phyloP scores from a whole-genome alignment of 2,888 invertebrate species.

The Hartigia nigra region DNA sequence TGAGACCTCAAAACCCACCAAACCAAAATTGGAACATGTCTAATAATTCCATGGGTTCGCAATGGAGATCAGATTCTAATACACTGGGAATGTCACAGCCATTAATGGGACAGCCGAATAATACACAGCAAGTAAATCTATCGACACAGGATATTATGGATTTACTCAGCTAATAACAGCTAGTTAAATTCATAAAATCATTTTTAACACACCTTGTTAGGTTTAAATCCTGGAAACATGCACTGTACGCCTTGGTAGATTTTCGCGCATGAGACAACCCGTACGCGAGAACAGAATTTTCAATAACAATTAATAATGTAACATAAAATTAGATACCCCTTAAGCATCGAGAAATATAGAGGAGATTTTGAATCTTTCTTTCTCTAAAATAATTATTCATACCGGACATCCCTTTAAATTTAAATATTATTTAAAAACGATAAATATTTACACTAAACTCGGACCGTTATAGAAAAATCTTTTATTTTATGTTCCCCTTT shows the following conservation, averaged over 20 bases:
- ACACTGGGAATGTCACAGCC: constrained; percentile 33
- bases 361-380: not conserved
- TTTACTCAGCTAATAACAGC: constrained; percentile 47
- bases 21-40: constrained; percentile 27
- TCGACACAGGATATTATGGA: constrained; percentile 57
- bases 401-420: not conserved
- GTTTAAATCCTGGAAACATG: not conserved
- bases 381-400: not conserved
- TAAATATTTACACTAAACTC: not conserved
- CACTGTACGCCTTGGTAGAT: not conserved
- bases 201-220: not conserved
- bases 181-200: not conserved
- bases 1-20: constrained; percentile 33
- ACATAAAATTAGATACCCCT: not conserved
- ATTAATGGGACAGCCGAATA: constrained; percentile 26
- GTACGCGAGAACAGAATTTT: not conserved
- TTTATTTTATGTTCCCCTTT: not conserved
- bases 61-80: constrained; percentile 31
- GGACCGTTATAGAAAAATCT: not conserved
- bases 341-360: not conserved
- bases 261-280: not conserved
- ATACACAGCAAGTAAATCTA: constrained; percentile 36
- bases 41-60: constrained; percentile 28
- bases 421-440: not conserved
- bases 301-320: not conserved